Conservation (phyloP, 2,888 invertebrate species). For the Escarpia spicata region DNA sequence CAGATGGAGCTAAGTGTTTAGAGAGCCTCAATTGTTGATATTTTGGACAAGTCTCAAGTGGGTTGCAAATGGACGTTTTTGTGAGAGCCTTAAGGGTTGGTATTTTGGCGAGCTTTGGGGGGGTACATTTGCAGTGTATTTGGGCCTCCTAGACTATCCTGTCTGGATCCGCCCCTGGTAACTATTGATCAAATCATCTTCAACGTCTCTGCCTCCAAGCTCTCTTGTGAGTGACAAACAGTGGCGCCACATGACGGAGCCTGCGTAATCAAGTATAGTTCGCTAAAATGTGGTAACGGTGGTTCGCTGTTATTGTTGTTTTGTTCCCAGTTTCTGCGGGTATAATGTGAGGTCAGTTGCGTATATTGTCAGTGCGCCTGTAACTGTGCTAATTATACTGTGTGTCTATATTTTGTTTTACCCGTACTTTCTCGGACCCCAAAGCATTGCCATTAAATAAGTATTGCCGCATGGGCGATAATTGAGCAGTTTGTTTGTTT, state of each 20-base stretch:
- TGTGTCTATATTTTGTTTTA: neutral
- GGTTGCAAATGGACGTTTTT: too few species aligned
- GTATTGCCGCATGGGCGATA: neutral
- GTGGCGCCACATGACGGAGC: neutral
- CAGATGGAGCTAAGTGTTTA: too few species aligned
- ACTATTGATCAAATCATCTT: too few species aligned
- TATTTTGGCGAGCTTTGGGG: too few species aligned
- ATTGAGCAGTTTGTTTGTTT: neutral
- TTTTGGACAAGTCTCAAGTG: too few species aligned
- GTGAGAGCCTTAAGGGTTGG: too few species aligned
- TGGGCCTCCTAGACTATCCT: too few species aligned
- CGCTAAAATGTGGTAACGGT: neutral
- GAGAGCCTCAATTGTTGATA: too few species aligned
- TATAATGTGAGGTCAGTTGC: neutral
- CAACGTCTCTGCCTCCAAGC: too few species aligned
- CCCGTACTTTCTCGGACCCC: neutral
- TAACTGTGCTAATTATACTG: neutral
- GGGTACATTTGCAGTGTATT: too few species aligned
- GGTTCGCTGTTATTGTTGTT: neutral
- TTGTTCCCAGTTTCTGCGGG: neutral
- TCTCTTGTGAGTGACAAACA: neutral
- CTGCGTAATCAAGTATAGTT: neutral
- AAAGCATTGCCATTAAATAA: neutral
- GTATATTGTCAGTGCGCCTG: neutral
- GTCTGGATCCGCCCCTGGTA: too few species aligned